Conservation (phyloP, 2,797 vertebrate species). For the Pantherophis alleghaniensis region DNA sequence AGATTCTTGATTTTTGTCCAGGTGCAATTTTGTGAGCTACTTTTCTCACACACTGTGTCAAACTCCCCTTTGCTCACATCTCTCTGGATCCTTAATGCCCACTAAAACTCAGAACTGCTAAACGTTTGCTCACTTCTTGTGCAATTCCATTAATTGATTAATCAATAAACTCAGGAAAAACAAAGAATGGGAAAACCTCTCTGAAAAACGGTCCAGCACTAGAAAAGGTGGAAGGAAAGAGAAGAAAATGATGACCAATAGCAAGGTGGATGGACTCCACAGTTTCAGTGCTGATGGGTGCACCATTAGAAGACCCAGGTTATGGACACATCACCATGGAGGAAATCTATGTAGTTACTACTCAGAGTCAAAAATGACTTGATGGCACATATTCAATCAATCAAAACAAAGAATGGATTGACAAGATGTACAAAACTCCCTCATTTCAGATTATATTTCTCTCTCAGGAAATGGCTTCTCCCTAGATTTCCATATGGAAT, state of each 20-base stretch:
- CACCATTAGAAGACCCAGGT: background rate
- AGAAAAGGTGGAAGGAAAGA: background rate
- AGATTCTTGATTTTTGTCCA: background rate
- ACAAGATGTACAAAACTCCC: background rate
- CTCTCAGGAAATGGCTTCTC: background rate
- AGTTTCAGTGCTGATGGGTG: background rate
- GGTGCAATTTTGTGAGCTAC: background rate
- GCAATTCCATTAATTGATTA: background rate
- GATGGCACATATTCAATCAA: background rate
- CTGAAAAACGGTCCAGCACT: background rate
- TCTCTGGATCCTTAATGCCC: background rate
- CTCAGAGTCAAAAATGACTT: background rate
- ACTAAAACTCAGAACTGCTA: background rate
- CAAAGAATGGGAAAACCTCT: background rate
- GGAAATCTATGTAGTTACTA: background rate
- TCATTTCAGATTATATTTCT: background rate
- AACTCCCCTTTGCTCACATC: background rate
- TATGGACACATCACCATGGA: background rate
- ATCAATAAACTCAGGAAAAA: background rate
- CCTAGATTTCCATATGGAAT: background rate
- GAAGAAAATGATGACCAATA: background rate
- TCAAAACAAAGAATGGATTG: background rate
- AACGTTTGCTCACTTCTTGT: background rate
- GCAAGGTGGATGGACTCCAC: background rate
- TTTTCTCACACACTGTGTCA: background rate